These are phyloP conservation scores for Caracal caracal DNA, from an alignment of 2,113 vertebrate species.

Conservation along the genomic window DNA sequence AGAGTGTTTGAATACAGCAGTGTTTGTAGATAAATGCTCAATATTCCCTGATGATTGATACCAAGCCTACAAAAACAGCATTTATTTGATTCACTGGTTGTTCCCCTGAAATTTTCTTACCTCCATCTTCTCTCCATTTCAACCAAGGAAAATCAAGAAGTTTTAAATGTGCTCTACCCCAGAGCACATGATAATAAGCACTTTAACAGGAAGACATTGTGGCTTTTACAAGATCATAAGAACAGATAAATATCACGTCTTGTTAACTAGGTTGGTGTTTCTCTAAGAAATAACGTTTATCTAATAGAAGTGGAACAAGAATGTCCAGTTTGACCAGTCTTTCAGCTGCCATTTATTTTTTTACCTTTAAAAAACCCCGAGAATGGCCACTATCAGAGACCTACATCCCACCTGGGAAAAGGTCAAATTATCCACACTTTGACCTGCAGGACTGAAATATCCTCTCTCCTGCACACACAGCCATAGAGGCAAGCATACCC, in stretches of 20 bases:
- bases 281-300: slow-evolving; percentile 68
- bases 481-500: background rate
- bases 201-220: slow-evolving; percentile 79
- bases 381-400: background rate
- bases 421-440: background rate
- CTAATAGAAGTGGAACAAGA: slow-evolving; percentile 42
- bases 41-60: background rate
- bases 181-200: slow-evolving; percentile 10
- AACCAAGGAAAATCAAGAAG: slow-evolving; percentile 72
- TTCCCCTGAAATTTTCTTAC: slow-evolving; percentile 14
- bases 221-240: slow-evolving; percentile 77
- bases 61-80: background rate
- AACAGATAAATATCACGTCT: slow-evolving; percentile 66
- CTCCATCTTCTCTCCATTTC: slow-evolving; percentile 46
- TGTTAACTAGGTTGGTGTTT: slow-evolving; percentile 72
- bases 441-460: background rate
- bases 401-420: background rate
- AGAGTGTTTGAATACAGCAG: background rate
- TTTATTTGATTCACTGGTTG: background rate
- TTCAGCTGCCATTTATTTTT: background rate
- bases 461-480: background rate
- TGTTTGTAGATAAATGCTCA: background rate
- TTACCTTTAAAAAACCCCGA: background rate
- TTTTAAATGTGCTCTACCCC: slow-evolving; percentile 32
- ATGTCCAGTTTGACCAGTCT: slow-evolving; percentile 51